Conservation (phyloP, 2,797 vertebrate species). For the Eutrigla gurnardus region DNA sequence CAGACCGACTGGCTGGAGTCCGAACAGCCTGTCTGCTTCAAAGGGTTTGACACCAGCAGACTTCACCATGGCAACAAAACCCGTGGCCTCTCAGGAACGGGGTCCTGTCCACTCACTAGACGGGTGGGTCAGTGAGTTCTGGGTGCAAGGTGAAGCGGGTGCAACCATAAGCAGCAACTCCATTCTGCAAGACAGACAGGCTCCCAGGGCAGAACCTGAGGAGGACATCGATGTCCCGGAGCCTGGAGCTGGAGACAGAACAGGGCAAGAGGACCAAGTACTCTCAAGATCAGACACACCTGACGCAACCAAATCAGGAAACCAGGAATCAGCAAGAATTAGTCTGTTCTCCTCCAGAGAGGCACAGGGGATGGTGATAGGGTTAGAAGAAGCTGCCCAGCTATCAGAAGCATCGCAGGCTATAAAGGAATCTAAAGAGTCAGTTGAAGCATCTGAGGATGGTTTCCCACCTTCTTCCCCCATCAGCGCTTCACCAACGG, state of each 20-base stretch:
- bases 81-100: slow-evolving; percentile 48
- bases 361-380: slow-evolving; percentile 15
- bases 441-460: slow-evolving; percentile 16
- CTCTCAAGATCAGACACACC: slow-evolving; percentile 13
- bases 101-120: slow-evolving; percentile 45
- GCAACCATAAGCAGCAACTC: slow-evolving; percentile 6
- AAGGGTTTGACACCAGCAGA: slow-evolving; percentile 52
- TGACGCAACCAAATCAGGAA: slow-evolving; percentile 22
- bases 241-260: slow-evolving; percentile 13
- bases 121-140: slow-evolving; percentile 46
- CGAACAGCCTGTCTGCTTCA: slow-evolving; percentile 46
- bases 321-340: slow-evolving; percentile 13
- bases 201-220: slow-evolving; percentile 61
- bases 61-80: slow-evolving; percentile 69
- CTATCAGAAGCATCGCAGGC: background rate
- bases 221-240: slow-evolving; percentile 50
- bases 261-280: slow-evolving; percentile 7
- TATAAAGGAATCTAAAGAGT: slow-evolving; percentile 19
- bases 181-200: slow-evolving; percentile 43
- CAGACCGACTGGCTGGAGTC: slow-evolving; percentile 54
- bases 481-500: slow-evolving; percentile 23
- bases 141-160: slow-evolving; percentile 34
- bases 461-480: slow-evolving; percentile 1
- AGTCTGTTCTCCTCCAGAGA: background rate
- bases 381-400: slow-evolving; percentile 25